Conservation (phyloP, 2,113 vertebrate genomes). For the Otus sunia region DNA sequence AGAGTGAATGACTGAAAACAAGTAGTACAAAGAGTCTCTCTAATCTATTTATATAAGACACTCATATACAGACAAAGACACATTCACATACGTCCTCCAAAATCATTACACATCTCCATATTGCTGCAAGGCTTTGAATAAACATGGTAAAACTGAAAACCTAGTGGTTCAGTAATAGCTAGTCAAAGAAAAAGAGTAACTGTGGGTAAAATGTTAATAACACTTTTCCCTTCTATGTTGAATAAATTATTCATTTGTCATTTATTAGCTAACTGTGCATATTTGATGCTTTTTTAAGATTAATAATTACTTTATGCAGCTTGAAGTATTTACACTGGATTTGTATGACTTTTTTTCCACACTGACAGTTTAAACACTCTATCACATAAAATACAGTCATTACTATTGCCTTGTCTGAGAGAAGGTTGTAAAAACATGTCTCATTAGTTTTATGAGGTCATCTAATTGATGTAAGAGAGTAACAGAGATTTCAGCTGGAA, state of each 20-base stretch:
- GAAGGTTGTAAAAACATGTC: slow-evolving; percentile 21
- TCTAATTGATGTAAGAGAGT: background rate
- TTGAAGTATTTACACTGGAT: slow-evolving; percentile 5
- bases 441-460: slow-evolving; percentile 31
- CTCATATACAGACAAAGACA: background rate
- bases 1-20: background rate
- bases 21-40: background rate
- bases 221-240: background rate
- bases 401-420: background rate
- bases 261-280: slow-evolving; percentile 37
- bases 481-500: background rate
- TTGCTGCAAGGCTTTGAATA: background rate
- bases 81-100: background rate
- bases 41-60: background rate
- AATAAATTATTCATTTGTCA: slow-evolving; percentile 47
- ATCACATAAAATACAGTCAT: background rate
- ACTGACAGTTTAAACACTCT: background rate
- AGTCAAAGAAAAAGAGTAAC: background rate
- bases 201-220: slow-evolving; percentile 6
- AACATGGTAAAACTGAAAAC: background rate
- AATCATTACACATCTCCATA: background rate
- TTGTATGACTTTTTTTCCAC: background rate
- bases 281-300: background rate
- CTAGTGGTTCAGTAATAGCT: background rate
- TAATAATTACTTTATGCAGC: background rate